These are phyloP conservation scores for Cranoglanis bouderius DNA, from an alignment of 2,113 vertebrate genomes.

Conservation along the genomic window DNA sequence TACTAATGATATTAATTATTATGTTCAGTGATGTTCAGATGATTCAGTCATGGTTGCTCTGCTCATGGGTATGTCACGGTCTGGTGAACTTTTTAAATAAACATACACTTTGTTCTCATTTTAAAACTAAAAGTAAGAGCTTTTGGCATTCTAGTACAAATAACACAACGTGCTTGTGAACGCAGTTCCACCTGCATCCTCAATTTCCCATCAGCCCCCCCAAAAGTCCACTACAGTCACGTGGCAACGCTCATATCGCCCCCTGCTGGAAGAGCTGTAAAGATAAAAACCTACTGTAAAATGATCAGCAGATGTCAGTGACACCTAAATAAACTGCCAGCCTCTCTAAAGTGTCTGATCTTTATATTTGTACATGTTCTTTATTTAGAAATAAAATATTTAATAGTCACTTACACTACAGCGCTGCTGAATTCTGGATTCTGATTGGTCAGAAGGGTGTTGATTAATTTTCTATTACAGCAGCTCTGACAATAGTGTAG, in stretches of 20 bases:
- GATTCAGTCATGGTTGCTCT: background rate
- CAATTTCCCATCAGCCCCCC: background rate
- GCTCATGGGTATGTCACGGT: background rate
- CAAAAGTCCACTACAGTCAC: background rate
- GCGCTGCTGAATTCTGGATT: background rate
- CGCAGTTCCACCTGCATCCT: background rate
- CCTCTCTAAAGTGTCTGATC: background rate
- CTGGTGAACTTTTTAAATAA: background rate
- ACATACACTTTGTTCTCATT: background rate
- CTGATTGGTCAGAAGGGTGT: background rate
- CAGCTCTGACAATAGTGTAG: background rate
- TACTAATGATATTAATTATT: background rate
- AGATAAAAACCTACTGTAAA: background rate
- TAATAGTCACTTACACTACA: background rate
- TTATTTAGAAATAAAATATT: background rate
- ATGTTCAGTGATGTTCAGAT: too few relatives aligned
- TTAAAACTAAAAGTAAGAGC: background rate
- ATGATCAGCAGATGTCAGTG: slow-evolving; percentile 23
- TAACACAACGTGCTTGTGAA: background rate
- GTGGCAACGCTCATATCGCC: background rate
- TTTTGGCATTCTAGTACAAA: background rate
- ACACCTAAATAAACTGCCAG: background rate
- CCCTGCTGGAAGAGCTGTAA: background rate
- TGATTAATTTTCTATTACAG: background rate
- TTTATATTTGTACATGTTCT: background rate